Conservation (phyloP, 2,888 invertebrate genomes). For the Acrobasis repandana region DNA sequence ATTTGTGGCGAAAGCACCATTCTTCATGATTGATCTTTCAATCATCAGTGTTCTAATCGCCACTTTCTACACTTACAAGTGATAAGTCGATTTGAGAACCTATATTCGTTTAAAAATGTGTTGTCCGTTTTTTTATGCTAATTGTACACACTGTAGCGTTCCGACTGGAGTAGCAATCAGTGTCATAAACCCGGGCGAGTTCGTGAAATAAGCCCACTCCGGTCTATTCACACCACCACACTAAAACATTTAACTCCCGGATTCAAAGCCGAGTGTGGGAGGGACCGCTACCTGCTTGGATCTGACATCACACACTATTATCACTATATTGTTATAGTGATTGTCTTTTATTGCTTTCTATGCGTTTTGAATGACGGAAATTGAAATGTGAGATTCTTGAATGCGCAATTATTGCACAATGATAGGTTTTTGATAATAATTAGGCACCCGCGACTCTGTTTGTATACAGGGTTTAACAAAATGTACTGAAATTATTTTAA, state of each 20-base stretch:
- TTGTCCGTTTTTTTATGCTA: not conserved
- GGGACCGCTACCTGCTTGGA: constrained; percentile 13
- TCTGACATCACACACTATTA: constrained; percentile 1
- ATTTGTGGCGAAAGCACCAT: too few relatives aligned
- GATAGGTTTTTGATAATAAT: too few relatives aligned
- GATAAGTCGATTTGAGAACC: too few relatives aligned
- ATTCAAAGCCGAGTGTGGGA: constrained; percentile 8
- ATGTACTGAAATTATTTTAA: too few relatives aligned
- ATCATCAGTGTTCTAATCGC: too few relatives aligned
- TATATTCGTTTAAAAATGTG: not conserved
- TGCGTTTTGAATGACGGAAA: not conserved
- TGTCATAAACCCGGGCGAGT: constrained; percentile 14
- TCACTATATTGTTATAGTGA: constrained; percentile 14
- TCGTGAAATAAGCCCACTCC: constrained; percentile 6
- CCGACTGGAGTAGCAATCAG: constrained; percentile 15
- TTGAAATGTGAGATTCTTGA: not conserved
- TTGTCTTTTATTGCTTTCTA: constrained; percentile 4
- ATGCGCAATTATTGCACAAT: not conserved
- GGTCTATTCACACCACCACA: constrained; percentile 69
- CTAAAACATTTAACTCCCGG: constrained; percentile 64
- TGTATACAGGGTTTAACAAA: too few relatives aligned
- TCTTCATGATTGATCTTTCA: too few relatives aligned
- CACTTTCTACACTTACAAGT: too few relatives aligned
- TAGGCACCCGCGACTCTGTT: too few relatives aligned
- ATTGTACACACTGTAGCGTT: constrained; percentile 1